Evolutionary conservation across 2,113 vertebrate genomes (phyloP).

Genomic region (Phyllostomus hastatus): DNA sequence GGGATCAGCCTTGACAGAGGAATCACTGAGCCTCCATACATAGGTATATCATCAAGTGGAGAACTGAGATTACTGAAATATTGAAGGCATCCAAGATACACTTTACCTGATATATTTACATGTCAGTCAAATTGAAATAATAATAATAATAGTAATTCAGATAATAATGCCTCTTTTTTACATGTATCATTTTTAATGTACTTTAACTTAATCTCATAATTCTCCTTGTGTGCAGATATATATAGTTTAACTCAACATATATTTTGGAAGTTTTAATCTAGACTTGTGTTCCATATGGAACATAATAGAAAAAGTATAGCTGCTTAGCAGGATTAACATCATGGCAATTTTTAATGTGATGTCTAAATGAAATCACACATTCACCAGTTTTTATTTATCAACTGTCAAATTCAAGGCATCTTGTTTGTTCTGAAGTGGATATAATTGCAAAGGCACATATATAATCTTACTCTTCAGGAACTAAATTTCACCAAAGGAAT

Average conservation of each 20-base stretch:
- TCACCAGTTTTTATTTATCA: neutral
- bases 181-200: neutral
- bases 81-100: neutral
- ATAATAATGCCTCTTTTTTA: neutral
- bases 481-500: slow-evolving; percentile 13
- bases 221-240: neutral
- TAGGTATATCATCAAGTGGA: neutral
- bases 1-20: neutral
- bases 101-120: neutral
- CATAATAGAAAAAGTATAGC: neutral
- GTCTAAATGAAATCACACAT: neutral
- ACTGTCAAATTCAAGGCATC: neutral
- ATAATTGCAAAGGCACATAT: neutral
- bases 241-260: neutral
- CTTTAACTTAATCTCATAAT: neutral
- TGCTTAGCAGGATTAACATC: neutral
- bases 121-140: neutral
- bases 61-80: neutral
- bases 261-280: slow-evolving; percentile 17
- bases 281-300: neutral
- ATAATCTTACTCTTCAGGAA: neutral
- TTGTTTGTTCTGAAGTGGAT: neutral
- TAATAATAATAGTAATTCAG: neutral
- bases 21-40: neutral
- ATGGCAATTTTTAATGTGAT: neutral